These are phyloP conservation scores for Ibidorhyncha struthersii DNA, from an alignment of 2,113 vertebrate genomes.

Conservation along the genomic window DNA sequence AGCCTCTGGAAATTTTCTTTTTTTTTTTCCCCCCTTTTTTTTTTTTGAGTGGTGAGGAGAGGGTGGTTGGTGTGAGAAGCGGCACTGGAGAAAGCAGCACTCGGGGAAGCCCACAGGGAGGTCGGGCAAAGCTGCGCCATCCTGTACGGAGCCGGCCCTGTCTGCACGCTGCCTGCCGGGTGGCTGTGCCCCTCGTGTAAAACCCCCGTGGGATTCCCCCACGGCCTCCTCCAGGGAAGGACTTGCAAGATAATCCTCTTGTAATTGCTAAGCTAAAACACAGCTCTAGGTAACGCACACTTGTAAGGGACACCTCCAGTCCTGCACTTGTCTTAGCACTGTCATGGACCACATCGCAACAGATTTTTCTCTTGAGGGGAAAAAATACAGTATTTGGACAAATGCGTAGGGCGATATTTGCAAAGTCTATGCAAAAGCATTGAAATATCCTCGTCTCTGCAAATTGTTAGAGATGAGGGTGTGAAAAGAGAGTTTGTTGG, in stretches of 20 bases:
- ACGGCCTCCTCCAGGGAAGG: neutral
- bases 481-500: neutral
- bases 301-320: neutral
- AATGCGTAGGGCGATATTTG: neutral
- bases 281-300: neutral
- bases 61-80: neutral
- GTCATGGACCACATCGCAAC: neutral
- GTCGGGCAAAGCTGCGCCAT: neutral
- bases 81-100: neutral
- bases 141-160: fast-evolving
- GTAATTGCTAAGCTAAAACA: neutral
- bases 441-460: neutral
- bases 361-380: neutral
- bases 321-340: neutral
- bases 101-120: fast-evolving
- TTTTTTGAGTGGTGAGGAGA: neutral
- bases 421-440: neutral
- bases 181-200: neutral
- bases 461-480: neutral
- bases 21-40: too few relatives aligned
- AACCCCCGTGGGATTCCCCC: neutral
- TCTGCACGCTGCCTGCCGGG: neutral
- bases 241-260: neutral
- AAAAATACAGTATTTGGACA: neutral
- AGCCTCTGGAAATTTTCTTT: neutral